Evolutionary conservation across 2,888 invertebrate species (phyloP).

Genomic region (Lithophane semibrunnea): DNA sequence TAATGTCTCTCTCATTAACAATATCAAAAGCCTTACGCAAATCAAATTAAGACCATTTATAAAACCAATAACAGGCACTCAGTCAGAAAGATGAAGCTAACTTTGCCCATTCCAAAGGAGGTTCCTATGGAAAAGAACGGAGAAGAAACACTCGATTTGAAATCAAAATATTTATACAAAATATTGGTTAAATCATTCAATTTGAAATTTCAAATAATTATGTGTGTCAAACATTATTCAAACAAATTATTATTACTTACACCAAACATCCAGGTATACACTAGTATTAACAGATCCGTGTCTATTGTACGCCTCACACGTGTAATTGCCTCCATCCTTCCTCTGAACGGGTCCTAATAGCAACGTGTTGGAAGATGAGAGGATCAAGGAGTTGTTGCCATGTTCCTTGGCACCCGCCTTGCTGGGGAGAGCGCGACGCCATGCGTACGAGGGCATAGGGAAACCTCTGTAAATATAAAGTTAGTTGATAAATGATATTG

Average conservation of each 20-base stretch:
- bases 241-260: constrained; percentile 90
- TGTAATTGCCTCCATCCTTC: constrained; percentile 94
- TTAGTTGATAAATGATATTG: background rate
- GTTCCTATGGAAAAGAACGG: background rate
- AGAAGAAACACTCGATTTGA: background rate
- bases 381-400: constrained; percentile 79
- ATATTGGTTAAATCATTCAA: background rate
- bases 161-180: background rate
- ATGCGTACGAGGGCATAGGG: constrained; percentile 93
- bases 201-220: background rate
- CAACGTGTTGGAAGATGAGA: constrained; percentile 85
- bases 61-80: background rate
- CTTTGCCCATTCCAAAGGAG: background rate
- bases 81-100: background rate
- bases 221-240: background rate
- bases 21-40: constrained; percentile 8
- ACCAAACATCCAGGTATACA: constrained; percentile 95
- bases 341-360: constrained; percentile 92
- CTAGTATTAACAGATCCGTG: constrained; percentile 94
- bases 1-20: background rate
- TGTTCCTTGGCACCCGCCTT: constrained; percentile 76
- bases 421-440: constrained; percentile 91
- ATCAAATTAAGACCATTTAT: background rate
- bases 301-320: constrained; percentile 94
- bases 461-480: constrained; percentile 87